Conservation (phyloP, 2,888 invertebrate genomes). For the Strigamia crassipes region DNA sequence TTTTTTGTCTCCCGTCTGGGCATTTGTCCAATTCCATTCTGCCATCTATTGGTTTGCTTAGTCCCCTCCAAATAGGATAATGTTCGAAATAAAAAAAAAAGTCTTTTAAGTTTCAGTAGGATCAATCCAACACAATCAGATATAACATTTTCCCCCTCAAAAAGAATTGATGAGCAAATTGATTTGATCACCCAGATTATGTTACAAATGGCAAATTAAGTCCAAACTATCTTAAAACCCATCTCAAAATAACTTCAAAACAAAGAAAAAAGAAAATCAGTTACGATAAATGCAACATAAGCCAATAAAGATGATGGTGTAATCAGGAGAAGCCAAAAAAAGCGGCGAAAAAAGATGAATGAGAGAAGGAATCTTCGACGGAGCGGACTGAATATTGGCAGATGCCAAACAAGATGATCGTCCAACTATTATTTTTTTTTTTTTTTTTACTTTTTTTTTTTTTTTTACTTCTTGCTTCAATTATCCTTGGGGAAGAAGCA, state of each 20-base stretch:
- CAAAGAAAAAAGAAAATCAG: neutral
- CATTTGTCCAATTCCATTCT: constrained; percentile 11
- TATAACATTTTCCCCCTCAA: neutral
- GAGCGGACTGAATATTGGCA: constrained; percentile 47
- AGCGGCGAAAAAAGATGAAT: constrained; percentile 10
- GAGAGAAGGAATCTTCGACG: constrained; percentile 19
- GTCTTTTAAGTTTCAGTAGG: neutral
- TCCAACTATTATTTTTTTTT: constrained; percentile 3
- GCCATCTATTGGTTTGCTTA: constrained; percentile 31
- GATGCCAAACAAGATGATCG: constrained; percentile 47
- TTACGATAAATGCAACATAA: neutral
- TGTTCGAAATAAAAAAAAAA: neutral
- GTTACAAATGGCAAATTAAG: neutral
- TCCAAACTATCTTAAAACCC: neutral
- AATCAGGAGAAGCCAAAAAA: neutral
- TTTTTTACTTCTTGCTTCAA: constrained; percentile 33
- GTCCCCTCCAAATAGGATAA: constrained; percentile 4
- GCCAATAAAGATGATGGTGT: constrained; percentile 8
- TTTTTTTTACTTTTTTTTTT: neutral
- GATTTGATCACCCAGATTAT: neutral
- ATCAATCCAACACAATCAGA: neutral
- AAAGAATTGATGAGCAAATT: neutral
- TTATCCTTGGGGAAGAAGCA: constrained; percentile 42
- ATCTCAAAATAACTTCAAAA: neutral
- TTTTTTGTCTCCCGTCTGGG: constrained; percentile 13